phyloP scores from a whole-genome alignment of 2,888 invertebrate species.

The Scelioninae gen. 2 region DNA sequence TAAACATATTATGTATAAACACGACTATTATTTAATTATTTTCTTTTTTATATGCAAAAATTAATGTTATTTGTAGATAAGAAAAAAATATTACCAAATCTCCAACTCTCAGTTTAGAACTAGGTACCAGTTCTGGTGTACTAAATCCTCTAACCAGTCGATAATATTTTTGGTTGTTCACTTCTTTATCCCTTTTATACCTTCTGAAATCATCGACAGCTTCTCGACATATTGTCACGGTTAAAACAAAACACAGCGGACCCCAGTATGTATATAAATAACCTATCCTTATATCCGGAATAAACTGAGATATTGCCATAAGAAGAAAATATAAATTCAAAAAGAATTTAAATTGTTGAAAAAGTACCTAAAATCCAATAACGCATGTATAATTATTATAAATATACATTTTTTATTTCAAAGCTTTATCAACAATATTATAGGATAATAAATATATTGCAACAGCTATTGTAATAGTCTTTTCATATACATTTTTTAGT shows the following conservation, averaged over 20 bases:
- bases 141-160: constrained; percentile 83
- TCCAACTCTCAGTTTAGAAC: constrained; percentile 88
- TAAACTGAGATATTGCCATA: constrained; percentile 98
- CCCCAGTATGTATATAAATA: constrained; percentile 99
- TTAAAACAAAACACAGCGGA: constrained; percentile 95
- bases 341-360: constrained; percentile 99
- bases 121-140: constrained; percentile 85
- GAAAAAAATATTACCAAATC: constrained; percentile 77
- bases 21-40: too few relatives aligned
- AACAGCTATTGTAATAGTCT: too few relatives aligned
- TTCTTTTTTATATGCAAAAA: constrained; percentile 11
- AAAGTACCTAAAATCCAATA: constrained; percentile 83
- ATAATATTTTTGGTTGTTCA: constrained; percentile 95
- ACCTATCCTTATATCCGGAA: constrained; percentile 96
- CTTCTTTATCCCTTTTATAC: constrained; percentile 92
- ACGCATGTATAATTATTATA: background rate
- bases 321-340: constrained; percentile 98
- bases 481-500: too few relatives aligned
- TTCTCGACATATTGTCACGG: constrained; percentile 96
- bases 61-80: background rate
- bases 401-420: too few relatives aligned
- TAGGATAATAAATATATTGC: too few relatives aligned
- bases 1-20: too few relatives aligned
- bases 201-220: constrained; percentile 97
- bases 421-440: too few relatives aligned